These are phyloP conservation scores for Trichopria drosophilae DNA, from an alignment of 2,888 invertebrate species.

Conservation along the genomic window DNA sequence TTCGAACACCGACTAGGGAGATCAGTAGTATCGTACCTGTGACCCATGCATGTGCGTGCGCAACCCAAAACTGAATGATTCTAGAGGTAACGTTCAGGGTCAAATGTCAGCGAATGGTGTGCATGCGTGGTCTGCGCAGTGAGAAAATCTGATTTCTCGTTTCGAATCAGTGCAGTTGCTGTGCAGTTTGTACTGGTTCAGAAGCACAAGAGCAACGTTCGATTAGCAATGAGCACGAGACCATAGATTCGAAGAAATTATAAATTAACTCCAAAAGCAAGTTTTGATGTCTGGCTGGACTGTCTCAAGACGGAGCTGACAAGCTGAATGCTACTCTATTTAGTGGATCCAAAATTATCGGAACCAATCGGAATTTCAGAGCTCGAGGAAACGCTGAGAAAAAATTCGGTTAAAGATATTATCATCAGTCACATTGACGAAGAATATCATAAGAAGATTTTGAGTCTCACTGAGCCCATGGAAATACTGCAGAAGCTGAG, in stretches of 20 bases:
- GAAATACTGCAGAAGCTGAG: too few relatives aligned
- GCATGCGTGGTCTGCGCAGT: slow-evolving; percentile 25
- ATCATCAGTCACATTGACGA: too few relatives aligned
- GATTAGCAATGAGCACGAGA: slow-evolving; percentile 11
- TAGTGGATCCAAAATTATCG: slow-evolving; percentile 22
- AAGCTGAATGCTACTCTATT: slow-evolving; percentile 24
- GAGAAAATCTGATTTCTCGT: slow-evolving; percentile 26
- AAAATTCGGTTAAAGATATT: slow-evolving; percentile 33
- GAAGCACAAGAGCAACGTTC: slow-evolving; percentile 26
- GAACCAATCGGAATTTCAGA: slow-evolving; percentile 23
- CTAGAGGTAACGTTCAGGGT: slow-evolving; percentile 26
- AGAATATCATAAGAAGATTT: too few relatives aligned
- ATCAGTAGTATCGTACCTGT: slow-evolving; percentile 29
- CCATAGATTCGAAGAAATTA: slow-evolving; percentile 26
- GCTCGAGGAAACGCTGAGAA: slow-evolving; percentile 6
- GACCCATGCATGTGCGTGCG: too few relatives aligned
- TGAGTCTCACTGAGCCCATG: slow-evolving; percentile 22
- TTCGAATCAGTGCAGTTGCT: slow-evolving; percentile 24
- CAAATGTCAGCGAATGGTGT: too few relatives aligned
- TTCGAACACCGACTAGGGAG: slow-evolving; percentile 31
- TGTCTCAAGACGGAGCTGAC: slow-evolving; percentile 29
- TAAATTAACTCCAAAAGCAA: too few relatives aligned
- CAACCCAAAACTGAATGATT: slow-evolving; percentile 32
- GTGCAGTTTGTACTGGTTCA: slow-evolving; percentile 27
- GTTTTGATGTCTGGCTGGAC: slow-evolving; percentile 33